A percentile compares a stretch with the other conserved stretches of the same genome.
Conservation (phyloP, 2,888 invertebrate genomes). For the Trissoscelio sp. region DNA sequence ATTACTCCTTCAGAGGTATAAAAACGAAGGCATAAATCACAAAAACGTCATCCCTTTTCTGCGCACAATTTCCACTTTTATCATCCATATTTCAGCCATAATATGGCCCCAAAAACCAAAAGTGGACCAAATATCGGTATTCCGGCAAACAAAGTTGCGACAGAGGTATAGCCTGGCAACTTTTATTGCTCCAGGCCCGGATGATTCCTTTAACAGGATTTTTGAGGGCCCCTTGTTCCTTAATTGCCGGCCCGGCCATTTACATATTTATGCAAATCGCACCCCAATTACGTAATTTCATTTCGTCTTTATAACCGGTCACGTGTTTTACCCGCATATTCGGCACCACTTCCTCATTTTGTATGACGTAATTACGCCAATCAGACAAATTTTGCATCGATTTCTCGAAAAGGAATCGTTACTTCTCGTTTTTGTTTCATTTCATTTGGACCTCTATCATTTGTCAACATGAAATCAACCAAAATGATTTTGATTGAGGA, state of each 20-base stretch:
- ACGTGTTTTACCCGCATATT: conserved; percentile 11
- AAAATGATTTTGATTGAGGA: no score
- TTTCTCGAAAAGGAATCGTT: no score
- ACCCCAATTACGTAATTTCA: conserved; percentile 70
- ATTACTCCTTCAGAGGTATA: conserved; percentile 34
- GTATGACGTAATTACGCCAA: conserved; percentile 37
- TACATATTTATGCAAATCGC: conserved; percentile 76
- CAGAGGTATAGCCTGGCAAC: conserved; percentile 34
- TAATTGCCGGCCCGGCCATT: conserved; percentile 73
- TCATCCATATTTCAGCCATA: conserved; percentile 56
- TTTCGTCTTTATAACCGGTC: conserved; percentile 55
- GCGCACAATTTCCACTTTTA: conserved; percentile 44
- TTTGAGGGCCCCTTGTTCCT: conserved; percentile 63
- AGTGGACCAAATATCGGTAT: conserved; percentile 55
- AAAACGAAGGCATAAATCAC: conserved; percentile 52
- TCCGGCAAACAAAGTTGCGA: conserved; percentile 50
- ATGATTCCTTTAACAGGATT: conserved; percentile 61
- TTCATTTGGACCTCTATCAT: no score
- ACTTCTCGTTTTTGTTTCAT: no score
- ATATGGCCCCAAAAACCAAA: conserved; percentile 38
- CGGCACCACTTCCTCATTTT: conserved; percentile 31
- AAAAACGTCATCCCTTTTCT: conserved; percentile 19
- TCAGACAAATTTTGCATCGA: conserved; percentile 22
- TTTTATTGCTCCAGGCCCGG: conserved; percentile 64
- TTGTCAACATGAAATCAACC: no score